Base-by-base conservation (phyloP, 2,797 vertebrate species). In the Cercopithecus diana region DNA sequence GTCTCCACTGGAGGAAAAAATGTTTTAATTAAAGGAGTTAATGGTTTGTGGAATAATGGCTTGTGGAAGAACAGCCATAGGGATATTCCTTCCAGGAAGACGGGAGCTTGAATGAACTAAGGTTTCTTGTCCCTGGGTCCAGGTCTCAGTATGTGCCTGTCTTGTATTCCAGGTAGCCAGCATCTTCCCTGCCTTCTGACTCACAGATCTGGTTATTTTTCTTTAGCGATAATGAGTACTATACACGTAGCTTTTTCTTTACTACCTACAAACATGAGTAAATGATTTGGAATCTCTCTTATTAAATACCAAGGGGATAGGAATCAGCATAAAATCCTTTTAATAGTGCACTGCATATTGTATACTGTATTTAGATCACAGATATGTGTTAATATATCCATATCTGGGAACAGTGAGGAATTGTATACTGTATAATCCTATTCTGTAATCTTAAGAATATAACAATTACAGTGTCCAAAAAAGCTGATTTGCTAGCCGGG, bases 381-480 rank as follows among this genome's bases (percentile, higher is more conserved):
- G 96, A 96, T 98, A 96, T 52, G 92, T 88, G 94, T 91, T 97
- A 97, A 96, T 97, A 97, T 96, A 95, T 97, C 84, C 93, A 43
- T 77, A 80, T n/a, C 50, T 64, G 48, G 41, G 70, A 86, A 84
- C 2, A 22, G 12, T 22, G 33, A 91, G 28, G 5, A 33, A 50
- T n/a, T 12, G 26, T 83, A 13, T 82, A 55, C 33, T 55, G 20
- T 82, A 11, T 55, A 72, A 45, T 73, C 30, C 19, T 77, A 77
- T 30, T 22, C 19, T 50, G 10, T 77, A 50, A 77, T 77, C 50
- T 24, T 84, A n/a, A 81, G 28, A 85, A 64, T 2, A 45, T 13
- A 82, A 57, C 17, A 70, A 11, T 52, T 33, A 48, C 9, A 81
- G 22, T 2, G 88, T 83, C 5, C 8, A 79, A 89, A 90, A 57